Base-by-base conservation (phyloP, 2,797 vertebrate genomes). In the Austrolebias charrua region DNA sequence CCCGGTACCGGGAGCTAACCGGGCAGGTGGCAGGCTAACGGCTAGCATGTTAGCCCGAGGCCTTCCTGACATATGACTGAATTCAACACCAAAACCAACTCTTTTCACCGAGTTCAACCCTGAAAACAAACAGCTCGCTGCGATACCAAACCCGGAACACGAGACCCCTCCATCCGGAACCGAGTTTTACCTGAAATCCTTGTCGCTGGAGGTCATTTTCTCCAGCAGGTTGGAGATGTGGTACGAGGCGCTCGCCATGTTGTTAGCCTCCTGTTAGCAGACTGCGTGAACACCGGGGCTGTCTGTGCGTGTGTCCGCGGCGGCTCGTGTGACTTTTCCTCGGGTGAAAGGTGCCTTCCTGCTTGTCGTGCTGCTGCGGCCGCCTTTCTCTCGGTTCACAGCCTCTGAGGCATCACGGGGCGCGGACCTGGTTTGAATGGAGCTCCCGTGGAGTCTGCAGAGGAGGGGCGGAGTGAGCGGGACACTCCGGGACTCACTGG, bases 201-300 rank as follows among this genome's bases (percentile, higher is more conserved):
- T 98, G 90, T 98, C 96, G 87, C 96, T 98, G 82, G 96, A 98
- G 44, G 96, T 97, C 96, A 98, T 98, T 85, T 98, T 98, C 89
- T 98, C 96, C 95, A 97, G 91, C 79, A 98, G 92, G 89, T 97
- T 98, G 89, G 96, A 97, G 92, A 98, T 98, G 87, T 98, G 96
- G 91, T 98, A 98, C 43, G 96, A 98, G 90, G 95, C 95, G 91
- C 95, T 98, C 94, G 95, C 95, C 96, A 97, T 97, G 91, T 93
- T 91, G 76, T 83, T 89, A 82, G 87, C 89, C 75, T 77, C 80
- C 84, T 73, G 86, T 88, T 92, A 87, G 85, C 80, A 85, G 83
- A 85, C 84, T 83, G 86, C 79, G 48, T 62, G 35, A n/a, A n/a
- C n/a, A n/a, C n/a, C 42, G 18, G 56, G 61, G 33, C 58, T 56